Evolutionary conservation across 2,888 invertebrate genomes (phyloP).

Genomic region (Meteorus cinctellus): DNA sequence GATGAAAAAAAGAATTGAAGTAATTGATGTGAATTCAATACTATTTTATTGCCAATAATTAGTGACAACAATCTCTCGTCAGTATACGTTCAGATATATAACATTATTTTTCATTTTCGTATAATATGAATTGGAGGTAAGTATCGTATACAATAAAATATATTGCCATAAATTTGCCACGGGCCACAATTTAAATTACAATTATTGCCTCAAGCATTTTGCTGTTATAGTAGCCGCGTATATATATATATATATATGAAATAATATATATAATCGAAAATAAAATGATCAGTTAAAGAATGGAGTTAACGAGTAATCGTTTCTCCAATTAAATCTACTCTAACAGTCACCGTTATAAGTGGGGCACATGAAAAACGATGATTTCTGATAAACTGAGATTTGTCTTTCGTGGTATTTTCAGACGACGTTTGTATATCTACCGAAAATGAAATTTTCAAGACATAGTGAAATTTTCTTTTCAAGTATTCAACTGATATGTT

Average conservation of each 20-base stretch:
- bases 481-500: not conserved
- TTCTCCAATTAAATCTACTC: constrained; percentile 48
- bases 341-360: constrained; percentile 29
- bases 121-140: constrained; percentile 6
- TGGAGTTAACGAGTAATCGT: constrained; percentile 35
- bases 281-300: constrained; percentile 35
- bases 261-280: constrained; percentile 3
- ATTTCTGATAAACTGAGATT: constrained; percentile 41
- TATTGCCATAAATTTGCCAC: constrained; percentile 40
- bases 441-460: not conserved
- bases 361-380: constrained; percentile 36
- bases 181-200: constrained; percentile 39
- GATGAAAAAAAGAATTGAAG: not conserved
- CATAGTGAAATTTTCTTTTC: not conserved
- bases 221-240: constrained; percentile 29
- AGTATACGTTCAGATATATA: not conserved
- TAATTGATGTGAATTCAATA: not conserved
- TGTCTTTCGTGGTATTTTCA: constrained; percentile 27
- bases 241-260: not conserved
- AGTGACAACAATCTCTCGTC: constrained; percentile 1
- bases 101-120: constrained; percentile 20
- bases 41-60: constrained; percentile 21
- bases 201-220: constrained; percentile 24
- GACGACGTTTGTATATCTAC: not conserved
- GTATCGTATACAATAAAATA: constrained; percentile 18